Conservation (phyloP, 2,888 invertebrate species). For the Caenorhabditis angaria region DNA sequence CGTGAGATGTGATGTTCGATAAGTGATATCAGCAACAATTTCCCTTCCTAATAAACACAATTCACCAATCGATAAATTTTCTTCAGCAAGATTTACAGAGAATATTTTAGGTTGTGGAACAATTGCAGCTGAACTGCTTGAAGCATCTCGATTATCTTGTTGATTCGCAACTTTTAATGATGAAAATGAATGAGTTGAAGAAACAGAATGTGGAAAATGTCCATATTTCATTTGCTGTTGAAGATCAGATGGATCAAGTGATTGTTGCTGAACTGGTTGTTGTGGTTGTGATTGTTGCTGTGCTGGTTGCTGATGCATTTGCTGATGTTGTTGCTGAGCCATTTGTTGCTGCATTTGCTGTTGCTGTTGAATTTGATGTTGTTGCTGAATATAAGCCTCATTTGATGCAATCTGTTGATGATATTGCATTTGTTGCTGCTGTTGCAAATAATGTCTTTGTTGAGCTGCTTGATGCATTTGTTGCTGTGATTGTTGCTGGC, state of each 20-base stretch:
- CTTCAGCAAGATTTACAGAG: background rate
- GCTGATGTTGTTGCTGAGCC: conserved; percentile 6
- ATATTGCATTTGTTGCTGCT: conserved; percentile 13
- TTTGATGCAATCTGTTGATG: conserved; percentile 8
- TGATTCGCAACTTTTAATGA: background rate
- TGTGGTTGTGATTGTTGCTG: background rate
- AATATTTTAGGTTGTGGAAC: background rate
- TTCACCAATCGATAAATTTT: background rate
- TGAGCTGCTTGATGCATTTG: conserved; percentile 12
- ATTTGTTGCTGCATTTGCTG: background rate
- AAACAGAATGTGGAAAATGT: background rate
- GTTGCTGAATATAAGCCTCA: conserved; percentile 8
- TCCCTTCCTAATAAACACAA: background rate
- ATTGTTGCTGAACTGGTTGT: conserved; percentile 9
- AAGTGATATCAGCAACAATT: background rate
- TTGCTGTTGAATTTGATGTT: conserved; percentile 1
- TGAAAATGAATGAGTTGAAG: background rate
- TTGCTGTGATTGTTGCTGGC: background rate
- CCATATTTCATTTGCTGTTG: background rate
- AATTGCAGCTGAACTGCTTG: background rate
- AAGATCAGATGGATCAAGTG: conserved; percentile 8
- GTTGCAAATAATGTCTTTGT: conserved; percentile 6
- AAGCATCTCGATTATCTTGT: background rate
- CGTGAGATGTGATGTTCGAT: conserved; percentile 37
- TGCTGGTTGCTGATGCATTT: conserved; percentile 13